phyloP scores from a whole-genome alignment of 2,888 invertebrate genomes.

The Euzophera pinguis region DNA sequence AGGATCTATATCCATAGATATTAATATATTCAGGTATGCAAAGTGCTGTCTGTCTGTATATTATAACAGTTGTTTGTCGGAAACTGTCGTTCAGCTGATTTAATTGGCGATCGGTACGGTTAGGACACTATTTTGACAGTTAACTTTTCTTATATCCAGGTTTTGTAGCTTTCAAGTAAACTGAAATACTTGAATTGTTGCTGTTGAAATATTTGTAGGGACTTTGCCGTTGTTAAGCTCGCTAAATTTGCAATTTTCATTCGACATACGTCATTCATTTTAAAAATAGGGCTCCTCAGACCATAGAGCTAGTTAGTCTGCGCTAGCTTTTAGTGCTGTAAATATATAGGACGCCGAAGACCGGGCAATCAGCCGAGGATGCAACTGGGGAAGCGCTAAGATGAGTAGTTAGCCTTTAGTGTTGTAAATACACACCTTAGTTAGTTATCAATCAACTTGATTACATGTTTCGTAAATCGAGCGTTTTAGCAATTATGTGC shows the following conservation, averaged over 20 bases:
- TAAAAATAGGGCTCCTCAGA: no score
- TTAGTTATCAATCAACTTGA: slow-evolving; percentile 2
- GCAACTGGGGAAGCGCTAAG: no score
- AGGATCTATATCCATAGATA: background rate
- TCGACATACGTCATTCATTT: no score
- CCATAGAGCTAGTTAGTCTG: no score
- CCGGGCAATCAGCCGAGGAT: no score
- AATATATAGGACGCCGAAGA: no score
- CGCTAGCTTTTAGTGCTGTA: no score
- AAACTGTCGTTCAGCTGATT: background rate
- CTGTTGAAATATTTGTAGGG: no score
- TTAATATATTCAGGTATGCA: slow-evolving; percentile 5
- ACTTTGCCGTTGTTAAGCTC: no score
- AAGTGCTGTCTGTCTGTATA: background rate
- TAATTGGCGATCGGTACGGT: slow-evolving; percentile 2
- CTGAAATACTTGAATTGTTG: no score
- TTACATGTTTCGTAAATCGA: background rate
- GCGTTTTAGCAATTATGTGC: background rate
- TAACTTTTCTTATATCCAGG: background rate
- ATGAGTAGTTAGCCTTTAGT: background rate
- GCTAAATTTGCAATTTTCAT: no score
- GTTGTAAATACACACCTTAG: background rate
- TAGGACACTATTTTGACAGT: background rate
- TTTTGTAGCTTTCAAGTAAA: no score
- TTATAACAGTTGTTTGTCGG: background rate